Conservation (phyloP, 2,113 vertebrate genomes). For the Oncorhynchus masou region DNA sequence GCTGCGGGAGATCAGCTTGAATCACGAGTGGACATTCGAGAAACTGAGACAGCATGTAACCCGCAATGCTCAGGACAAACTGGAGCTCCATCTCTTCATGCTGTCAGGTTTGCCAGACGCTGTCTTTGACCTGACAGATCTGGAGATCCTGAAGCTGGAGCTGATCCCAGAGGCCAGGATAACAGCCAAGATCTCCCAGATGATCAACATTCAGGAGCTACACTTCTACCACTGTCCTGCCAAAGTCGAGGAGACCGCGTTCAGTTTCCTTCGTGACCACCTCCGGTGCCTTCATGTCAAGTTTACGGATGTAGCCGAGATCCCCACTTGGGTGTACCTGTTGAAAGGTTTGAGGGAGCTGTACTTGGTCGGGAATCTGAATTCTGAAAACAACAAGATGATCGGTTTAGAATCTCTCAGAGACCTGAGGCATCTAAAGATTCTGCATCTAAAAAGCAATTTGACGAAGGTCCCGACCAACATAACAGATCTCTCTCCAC, state of each 20-base stretch:
- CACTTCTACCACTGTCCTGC: conserved; percentile 97
- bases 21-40: conserved; percentile 97
- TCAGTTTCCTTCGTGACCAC: conserved; percentile 96
- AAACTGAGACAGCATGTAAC: conserved; percentile 93
- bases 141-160: conserved; percentile 93
- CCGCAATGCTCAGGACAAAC: conserved; percentile 89
- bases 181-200: conserved; percentile 95
- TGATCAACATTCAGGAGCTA: conserved; percentile 94
- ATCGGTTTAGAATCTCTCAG: conserved; percentile 95
- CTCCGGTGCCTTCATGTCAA: conserved; percentile 97
- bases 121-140: conserved; percentile 91
- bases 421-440: conserved; percentile 91
- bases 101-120: conserved; percentile 92
- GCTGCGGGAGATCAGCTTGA: conserved; percentile 91
- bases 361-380: conserved; percentile 93
- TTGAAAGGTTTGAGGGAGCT: conserved; percentile 91
- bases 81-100: conserved; percentile 95
- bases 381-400: conserved; percentile 99
- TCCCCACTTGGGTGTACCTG: conserved; percentile 95
- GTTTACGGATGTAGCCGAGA: conserved; percentile 97
- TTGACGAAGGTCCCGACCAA: conserved; percentile 97
- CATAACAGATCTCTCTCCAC: conserved; percentile 93
- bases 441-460: conserved; percentile 95
- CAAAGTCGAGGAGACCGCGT: conserved; percentile 95
- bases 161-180: conserved; percentile 95